These are phyloP conservation scores for Rhyacophila brunnea DNA, from an alignment of 1,140 invertebrate species.

Conservation along the genomic window DNA sequence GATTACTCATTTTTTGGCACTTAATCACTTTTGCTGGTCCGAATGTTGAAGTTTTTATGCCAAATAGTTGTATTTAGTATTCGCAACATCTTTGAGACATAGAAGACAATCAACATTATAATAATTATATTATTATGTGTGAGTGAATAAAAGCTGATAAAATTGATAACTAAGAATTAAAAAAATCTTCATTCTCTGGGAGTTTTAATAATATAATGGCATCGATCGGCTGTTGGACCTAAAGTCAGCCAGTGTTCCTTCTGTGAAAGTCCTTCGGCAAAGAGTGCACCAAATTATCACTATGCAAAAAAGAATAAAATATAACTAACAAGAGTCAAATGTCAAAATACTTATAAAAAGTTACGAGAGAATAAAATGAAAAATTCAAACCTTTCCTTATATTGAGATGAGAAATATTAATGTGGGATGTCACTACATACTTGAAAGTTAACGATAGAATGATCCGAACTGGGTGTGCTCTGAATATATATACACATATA, in stretches of 20 bases:
- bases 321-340: too few species aligned
- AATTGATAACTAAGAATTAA: not conserved
- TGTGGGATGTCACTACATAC: conserved; percentile 18
- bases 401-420: conserved; percentile 14
- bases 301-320: not conserved
- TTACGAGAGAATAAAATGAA: not conserved
- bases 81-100: conserved; percentile 11
- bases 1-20: too few species aligned
- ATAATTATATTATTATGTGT: not conserved
- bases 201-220: not conserved
- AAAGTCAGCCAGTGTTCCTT: not conserved
- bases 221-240: not conserved
- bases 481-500: too few species aligned
- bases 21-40: too few species aligned
- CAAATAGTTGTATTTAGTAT: not conserved
- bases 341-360: not conserved
- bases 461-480: conserved; percentile 34
- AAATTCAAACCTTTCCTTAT: conserved; percentile 15
- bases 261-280: not conserved
- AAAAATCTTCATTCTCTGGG: not conserved
- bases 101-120: not conserved
- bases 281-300: not conserved
- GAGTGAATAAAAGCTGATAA: conserved; percentile 7
- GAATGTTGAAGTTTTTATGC: not conserved
- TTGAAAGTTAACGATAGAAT: conserved; percentile 26